These are phyloP conservation scores for Polyommatus icarus DNA, from an alignment of 2,888 invertebrate species.

Conservation along the genomic window DNA sequence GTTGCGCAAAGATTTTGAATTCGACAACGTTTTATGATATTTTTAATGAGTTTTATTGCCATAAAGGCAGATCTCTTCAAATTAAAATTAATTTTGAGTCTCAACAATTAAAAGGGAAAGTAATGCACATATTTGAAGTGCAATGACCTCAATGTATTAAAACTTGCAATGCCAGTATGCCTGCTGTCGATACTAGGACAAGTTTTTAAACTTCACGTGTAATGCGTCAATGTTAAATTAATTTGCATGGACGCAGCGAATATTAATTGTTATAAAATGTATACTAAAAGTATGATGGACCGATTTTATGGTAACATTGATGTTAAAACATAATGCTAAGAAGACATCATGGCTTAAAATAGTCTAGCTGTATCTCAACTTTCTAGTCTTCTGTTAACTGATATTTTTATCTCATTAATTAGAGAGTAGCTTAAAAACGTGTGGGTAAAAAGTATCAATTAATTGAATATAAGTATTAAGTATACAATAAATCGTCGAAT, in stretches of 20 bases:
- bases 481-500: conserved; percentile 5
- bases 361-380: neutral
- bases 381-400: neutral
- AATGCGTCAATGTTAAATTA: conserved; percentile 7
- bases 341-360: conserved; percentile 1
- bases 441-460: neutral
- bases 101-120: conserved; percentile 57
- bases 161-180: conserved; percentile 43
- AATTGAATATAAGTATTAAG: neutral
- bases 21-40: neutral
- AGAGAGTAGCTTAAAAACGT: neutral
- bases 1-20: conserved; percentile 19
- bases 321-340: neutral
- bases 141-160: conserved; percentile 54
- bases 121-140: conserved; percentile 55
- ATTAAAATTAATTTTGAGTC: neutral
- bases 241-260: neutral
- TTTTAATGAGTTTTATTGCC: neutral
- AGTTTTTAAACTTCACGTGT: conserved; percentile 31
- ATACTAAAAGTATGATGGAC: neutral
- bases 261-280: neutral
- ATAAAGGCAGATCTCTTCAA: neutral
- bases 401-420: neutral
- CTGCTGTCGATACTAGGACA: conserved; percentile 36
- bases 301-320: neutral